Percentiles rank a stretch among this genome's conserved stretches.
Conservation (phyloP, 1,140 invertebrate species). For the Lordiphosa mommai region DNA sequence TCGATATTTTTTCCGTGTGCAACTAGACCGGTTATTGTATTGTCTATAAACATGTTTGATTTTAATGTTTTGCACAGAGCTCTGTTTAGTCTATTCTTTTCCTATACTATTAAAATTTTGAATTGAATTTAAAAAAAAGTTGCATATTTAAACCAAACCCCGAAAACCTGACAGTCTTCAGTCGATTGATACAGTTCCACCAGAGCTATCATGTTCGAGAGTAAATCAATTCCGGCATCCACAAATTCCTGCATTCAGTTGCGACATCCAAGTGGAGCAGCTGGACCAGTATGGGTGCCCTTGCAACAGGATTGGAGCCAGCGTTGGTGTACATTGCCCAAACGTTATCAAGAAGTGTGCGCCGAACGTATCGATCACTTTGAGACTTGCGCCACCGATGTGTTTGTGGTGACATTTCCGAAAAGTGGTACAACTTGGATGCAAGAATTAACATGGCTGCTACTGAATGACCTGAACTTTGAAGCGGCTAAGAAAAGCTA, state of each 20-base stretch:
- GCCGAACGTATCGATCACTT: conserved; percentile 17
- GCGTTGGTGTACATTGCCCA: conserved; percentile 18
- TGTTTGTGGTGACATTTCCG: conserved; percentile 81
- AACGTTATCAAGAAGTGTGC: neutral
- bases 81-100: too few relatives aligned
- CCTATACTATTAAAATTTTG: too few relatives aligned
- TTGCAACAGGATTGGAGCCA: conserved; percentile 17
- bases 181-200: neutral
- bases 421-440: conserved; percentile 83
- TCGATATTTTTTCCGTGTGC: too few relatives aligned
- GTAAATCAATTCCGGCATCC: neutral
- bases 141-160: too few relatives aligned
- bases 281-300: conserved; percentile 10
- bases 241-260: neutral
- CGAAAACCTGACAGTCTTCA: too few relatives aligned
- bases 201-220: conserved; percentile 1
- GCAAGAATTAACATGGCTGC: conserved; percentile 84
- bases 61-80: too few relatives aligned
- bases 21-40: too few relatives aligned
- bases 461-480: conserved; percentile 82
- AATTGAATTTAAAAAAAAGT: too few relatives aligned
- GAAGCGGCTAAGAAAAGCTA: conserved; percentile 80
- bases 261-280: neutral
- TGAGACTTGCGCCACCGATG: conserved; percentile 79
- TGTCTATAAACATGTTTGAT: too few relatives aligned